Conservation (phyloP, 2,888 invertebrate genomes). For the Poecilobothrus nobilitatus region DNA sequence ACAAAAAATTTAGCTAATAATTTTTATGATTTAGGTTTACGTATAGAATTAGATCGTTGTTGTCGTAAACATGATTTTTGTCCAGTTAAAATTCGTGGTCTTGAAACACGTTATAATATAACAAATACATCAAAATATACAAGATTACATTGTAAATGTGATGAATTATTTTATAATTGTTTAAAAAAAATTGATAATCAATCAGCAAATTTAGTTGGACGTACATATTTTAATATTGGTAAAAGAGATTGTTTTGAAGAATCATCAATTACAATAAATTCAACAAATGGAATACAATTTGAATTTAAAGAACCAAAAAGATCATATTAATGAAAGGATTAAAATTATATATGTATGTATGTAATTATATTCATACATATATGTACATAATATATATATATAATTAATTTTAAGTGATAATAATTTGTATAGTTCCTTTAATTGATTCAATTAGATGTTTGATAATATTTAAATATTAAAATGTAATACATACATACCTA, state of each 20-base stretch:
- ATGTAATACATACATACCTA: no score
- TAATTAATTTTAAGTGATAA: no score
- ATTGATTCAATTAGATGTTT: no score
- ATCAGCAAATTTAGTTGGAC: neutral
- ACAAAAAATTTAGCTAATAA: neutral
- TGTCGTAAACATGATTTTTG: conserved; percentile 3
- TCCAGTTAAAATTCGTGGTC: neutral
- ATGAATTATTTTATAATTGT: neutral
- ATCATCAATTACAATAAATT: neutral
- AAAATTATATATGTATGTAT: no score
- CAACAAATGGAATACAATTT: neutral
- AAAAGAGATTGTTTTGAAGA: neutral
- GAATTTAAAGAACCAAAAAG: neutral
- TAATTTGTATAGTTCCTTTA: no score
- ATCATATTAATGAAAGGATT: neutral
- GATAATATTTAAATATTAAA: no score
- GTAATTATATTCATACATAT: no score
- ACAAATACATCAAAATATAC: neutral
- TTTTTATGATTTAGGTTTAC: neutral
- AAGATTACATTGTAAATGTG: neutral
- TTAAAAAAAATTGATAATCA: neutral
- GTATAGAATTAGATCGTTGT: neutral
- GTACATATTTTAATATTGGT: neutral
- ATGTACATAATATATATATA: no score
- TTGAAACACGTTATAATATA: neutral